Evolutionary conservation across 2,888 invertebrate species (phyloP).

Genomic region (Sesamia inferens): DNA sequence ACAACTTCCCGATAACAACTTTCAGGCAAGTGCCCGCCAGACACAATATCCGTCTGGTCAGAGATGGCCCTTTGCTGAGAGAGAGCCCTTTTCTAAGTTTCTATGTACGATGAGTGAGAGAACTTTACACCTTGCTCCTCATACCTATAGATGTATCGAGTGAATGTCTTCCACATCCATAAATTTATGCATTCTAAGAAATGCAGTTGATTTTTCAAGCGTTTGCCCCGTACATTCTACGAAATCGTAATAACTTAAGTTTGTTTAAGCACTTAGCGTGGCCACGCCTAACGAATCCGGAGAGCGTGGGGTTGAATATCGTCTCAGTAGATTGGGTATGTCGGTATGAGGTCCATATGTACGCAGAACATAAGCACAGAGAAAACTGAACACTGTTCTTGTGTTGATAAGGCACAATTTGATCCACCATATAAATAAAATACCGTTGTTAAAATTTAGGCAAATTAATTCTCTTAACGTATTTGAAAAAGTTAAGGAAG

Average conservation of each 20-base stretch:
- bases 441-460: conserved; percentile 25
- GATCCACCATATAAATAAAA: not conserved
- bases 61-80: too few relatives aligned
- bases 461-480: conserved; percentile 42
- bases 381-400: conserved; percentile 20
- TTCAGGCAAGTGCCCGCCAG: too few relatives aligned
- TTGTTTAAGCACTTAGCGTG: conserved; percentile 44
- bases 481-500: conserved; percentile 34
- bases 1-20: too few relatives aligned
- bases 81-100: too few relatives aligned
- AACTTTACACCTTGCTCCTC: too few relatives aligned
- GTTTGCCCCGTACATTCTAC: conserved; percentile 13
- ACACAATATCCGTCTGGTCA: too few relatives aligned
- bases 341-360: conserved; percentile 14
- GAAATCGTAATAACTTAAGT: conserved; percentile 44
- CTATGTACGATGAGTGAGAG: too few relatives aligned
- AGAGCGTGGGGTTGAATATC: conserved; percentile 54
- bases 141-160: too few relatives aligned
- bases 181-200: conserved; percentile 8
- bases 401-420: conserved; percentile 22
- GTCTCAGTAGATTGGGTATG: conserved; percentile 28
- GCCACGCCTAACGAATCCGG: conserved; percentile 46
- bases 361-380: conserved; percentile 11
- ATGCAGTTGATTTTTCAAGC: conserved; percentile 6
- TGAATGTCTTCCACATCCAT: too few relatives aligned